phyloP scores from a whole-genome alignment of 2,113 vertebrate genomes.

The Paraplagusia blochii region DNA sequence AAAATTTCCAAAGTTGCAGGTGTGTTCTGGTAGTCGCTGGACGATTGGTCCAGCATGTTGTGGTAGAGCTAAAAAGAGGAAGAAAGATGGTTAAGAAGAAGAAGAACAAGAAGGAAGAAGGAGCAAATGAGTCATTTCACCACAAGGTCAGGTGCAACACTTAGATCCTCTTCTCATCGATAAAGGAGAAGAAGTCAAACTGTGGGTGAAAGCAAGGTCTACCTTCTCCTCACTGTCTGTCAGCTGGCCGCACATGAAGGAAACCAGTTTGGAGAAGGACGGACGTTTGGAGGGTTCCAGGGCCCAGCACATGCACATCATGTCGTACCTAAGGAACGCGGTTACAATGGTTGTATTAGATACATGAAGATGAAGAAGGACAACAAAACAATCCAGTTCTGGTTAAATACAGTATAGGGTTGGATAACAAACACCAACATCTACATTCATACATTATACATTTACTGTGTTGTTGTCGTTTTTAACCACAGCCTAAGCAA shows the following conservation, averaged over 20 bases:
- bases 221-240: constrained; percentile 83
- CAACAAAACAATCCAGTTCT: too few species aligned
- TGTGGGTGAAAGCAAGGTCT: too few species aligned
- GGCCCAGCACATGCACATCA: constrained; percentile 90
- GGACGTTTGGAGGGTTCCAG: constrained; percentile 82
- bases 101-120: too few species aligned
- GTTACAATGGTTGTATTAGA: not conserved
- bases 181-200: too few species aligned
- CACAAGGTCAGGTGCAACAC: too few species aligned
- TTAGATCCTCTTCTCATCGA: too few species aligned
- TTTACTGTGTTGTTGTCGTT: too few species aligned
- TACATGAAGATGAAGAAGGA: not conserved
- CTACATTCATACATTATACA: too few species aligned
- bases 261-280: constrained; percentile 82
- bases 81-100: not conserved
- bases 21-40: constrained; percentile 57
- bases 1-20: constrained; percentile 18
- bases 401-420: too few species aligned
- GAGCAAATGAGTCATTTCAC: not conserved
- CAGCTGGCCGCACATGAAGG: constrained; percentile 82
- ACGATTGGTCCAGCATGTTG: constrained; percentile 42
- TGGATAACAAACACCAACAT: too few species aligned
- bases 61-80: constrained; percentile 65
- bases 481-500: too few species aligned
- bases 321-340: constrained; percentile 75